Evolutionary conservation across 2,888 invertebrate species (phyloP).

Genomic region (Ornithoptera alexandrae): DNA sequence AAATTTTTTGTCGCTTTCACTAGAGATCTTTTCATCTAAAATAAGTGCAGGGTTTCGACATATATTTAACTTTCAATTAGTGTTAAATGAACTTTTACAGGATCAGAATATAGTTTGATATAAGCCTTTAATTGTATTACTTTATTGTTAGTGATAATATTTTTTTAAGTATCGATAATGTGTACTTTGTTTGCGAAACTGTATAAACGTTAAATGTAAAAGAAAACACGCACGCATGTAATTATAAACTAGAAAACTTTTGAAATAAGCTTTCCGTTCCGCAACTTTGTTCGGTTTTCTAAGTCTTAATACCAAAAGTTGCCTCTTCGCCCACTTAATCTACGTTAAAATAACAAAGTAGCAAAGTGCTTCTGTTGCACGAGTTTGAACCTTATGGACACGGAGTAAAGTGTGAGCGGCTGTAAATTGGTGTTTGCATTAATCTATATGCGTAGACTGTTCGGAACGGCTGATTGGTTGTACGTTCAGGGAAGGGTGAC

Average conservation of each 20-base stretch:
- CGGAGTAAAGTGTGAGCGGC: constrained; percentile 31
- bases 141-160: too few relatives aligned
- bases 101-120: too few relatives aligned
- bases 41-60: too few relatives aligned
- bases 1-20: too few relatives aligned
- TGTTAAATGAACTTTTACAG: too few relatives aligned
- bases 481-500: constrained; percentile 54
- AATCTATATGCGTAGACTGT: constrained; percentile 65
- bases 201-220: constrained; percentile 11
- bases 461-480: constrained; percentile 65
- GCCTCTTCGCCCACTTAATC: constrained; percentile 36
- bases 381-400: constrained; percentile 37
- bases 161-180: too few relatives aligned
- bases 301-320: constrained; percentile 31
- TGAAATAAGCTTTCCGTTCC: constrained; percentile 30
- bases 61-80: too few relatives aligned
- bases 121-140: too few relatives aligned
- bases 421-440: constrained; percentile 35
- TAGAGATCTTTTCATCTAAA: too few relatives aligned
- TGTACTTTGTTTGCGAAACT: constrained; percentile 3
- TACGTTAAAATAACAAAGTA: constrained; percentile 32
- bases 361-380: constrained; percentile 7
- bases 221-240: constrained; percentile 30
- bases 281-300: constrained; percentile 29
- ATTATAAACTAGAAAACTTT: constrained; percentile 30